phyloP scores from a whole-genome alignment of 2,888 invertebrate species.

The Melanotus villosus region DNA sequence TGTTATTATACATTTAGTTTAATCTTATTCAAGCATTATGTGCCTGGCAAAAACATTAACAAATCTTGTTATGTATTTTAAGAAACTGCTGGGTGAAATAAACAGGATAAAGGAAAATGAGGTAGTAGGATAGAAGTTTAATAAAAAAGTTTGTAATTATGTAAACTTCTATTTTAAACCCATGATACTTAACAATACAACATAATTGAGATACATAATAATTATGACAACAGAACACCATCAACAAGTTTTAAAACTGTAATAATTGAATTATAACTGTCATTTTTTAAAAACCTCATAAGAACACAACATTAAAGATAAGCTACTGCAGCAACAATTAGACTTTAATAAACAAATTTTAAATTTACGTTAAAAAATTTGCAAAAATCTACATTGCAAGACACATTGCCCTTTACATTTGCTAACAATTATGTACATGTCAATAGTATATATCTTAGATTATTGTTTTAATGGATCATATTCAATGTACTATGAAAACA shows the following conservation, averaged over 20 bases:
- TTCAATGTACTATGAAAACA: constrained; percentile 18
- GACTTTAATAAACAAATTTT: constrained; percentile 56
- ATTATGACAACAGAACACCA: constrained; percentile 58
- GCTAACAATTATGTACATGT: constrained; percentile 57
- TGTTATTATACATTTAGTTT: too few species aligned
- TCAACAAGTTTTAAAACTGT: constrained; percentile 53
- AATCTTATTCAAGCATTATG: too few species aligned
- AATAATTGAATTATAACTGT: constrained; percentile 25
- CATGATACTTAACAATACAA: constrained; percentile 63
- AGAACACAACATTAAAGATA: constrained; percentile 24
- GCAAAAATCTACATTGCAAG: constrained; percentile 57
- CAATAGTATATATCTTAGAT: constrained; percentile 46
- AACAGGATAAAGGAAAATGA: neutral
- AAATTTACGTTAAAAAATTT: constrained; percentile 58
- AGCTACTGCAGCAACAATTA: constrained; percentile 34
- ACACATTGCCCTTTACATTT: constrained; percentile 56
- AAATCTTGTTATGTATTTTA: too few species aligned
- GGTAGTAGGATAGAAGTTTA: neutral
- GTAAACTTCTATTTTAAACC: constrained; percentile 59
- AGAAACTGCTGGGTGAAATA: too few species aligned
- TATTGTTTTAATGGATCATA: constrained; percentile 23
- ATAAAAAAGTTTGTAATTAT: neutral
- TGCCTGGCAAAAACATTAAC: too few species aligned
- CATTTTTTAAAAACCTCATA: constrained; percentile 15
- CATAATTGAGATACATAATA: constrained; percentile 62